phyloP scores from a whole-genome alignment of 30 jellyfish, hydroid and myxozoan species.

The Clytia hemisphaerica region DNA sequence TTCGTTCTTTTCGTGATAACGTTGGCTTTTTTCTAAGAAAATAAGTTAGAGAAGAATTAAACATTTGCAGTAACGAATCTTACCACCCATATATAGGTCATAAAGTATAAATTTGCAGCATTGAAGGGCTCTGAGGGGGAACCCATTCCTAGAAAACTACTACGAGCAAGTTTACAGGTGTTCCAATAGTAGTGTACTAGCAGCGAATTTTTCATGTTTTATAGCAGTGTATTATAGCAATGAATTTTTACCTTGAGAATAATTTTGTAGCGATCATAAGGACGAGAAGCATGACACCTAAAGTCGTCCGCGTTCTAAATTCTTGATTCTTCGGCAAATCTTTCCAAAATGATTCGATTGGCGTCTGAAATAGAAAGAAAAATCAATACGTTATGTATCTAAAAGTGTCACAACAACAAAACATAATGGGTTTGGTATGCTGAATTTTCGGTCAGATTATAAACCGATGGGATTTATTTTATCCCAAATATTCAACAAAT shows the following conservation, averaged over 20 bases:
- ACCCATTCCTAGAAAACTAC: too few relatives aligned
- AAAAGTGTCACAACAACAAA: neutral
- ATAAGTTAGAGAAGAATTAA: neutral
- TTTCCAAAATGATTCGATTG: constrained; percentile 67
- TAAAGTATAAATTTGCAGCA: neutral
- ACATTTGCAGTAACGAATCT: constrained; percentile 12
- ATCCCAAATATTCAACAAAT: too few relatives aligned
- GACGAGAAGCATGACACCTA: constrained; percentile 39
- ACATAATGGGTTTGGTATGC: too few relatives aligned
- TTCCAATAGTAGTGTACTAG: too few relatives aligned
- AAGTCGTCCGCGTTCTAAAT: constrained; percentile 41
- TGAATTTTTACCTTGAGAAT: constrained; percentile 51
- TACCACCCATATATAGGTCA: neutral
- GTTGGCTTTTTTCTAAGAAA: constrained; percentile 53
- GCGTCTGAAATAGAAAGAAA: constrained; percentile 25
- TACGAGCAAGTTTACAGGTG: too few relatives aligned
- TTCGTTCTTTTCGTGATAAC: constrained; percentile 71
- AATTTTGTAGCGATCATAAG: constrained; percentile 44
- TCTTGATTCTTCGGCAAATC: constrained; percentile 40
- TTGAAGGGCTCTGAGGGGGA: too few relatives aligned
- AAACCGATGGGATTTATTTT: too few relatives aligned
- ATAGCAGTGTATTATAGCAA: too few relatives aligned
- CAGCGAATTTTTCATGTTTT: too few relatives aligned
- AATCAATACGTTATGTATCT: neutral
- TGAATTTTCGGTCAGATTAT: too few relatives aligned